Evolutionary conservation across 2,113 vertebrate genomes (phyloP).

Genomic region (Campylomormyrus numenius): DNA sequence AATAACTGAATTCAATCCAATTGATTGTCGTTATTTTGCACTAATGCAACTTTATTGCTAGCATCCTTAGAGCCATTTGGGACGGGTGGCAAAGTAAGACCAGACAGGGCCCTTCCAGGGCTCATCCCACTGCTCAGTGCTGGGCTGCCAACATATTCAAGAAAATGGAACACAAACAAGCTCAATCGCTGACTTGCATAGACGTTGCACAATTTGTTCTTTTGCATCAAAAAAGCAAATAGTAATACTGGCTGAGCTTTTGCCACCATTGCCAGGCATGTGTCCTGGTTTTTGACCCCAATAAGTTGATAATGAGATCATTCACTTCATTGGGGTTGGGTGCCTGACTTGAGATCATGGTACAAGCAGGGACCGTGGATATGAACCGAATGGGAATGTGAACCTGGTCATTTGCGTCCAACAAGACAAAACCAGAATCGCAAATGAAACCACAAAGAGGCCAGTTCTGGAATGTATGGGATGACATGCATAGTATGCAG

Average conservation of each 20-base stretch:
- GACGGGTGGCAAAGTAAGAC: neutral
- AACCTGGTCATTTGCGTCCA: neutral
- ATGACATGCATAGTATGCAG: neutral
- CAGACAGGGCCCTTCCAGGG: neutral
- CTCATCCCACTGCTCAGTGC: neutral
- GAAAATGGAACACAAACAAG: neutral
- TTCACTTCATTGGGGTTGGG: neutral
- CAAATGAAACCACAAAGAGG: neutral
- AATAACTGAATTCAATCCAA: neutral
- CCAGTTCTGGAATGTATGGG: neutral
- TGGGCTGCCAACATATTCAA: neutral
- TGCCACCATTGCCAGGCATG: neutral
- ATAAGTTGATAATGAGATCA: neutral
- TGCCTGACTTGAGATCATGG: neutral
- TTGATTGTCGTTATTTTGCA: neutral
- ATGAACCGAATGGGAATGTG: neutral
- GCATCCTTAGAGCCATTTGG: neutral
- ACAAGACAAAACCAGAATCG: neutral
- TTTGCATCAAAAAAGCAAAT: conserved; percentile 16
- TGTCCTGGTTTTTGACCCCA: neutral
- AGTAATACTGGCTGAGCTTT: neutral
- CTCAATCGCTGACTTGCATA: conserved; percentile 15
- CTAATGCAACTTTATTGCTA: neutral
- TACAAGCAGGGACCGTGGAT: neutral
- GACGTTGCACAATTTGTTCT: conserved; percentile 38